Conservation (phyloP, 2,113 vertebrate species). For the Python bivittatus region DNA sequence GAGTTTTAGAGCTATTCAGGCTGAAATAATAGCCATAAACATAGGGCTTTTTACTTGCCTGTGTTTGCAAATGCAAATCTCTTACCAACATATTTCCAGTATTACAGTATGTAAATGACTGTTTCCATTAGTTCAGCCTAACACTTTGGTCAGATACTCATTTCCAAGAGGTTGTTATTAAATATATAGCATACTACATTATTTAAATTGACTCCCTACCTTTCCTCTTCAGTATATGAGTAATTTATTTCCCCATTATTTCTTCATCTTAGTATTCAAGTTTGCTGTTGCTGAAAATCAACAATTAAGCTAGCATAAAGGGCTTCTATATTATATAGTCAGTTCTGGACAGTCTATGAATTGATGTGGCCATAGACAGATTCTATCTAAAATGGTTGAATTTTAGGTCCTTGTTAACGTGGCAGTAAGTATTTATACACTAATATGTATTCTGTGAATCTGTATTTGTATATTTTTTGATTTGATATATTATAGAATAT, state of each 20-base stretch:
- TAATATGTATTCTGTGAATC: not conserved
- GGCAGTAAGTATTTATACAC: slow-evolving; percentile 73
- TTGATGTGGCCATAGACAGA: not conserved
- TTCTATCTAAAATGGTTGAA: slow-evolving; percentile 37
- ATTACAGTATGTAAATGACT: not conserved
- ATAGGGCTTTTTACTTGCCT: not conserved
- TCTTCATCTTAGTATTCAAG: not conserved
- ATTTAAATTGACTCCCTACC: not conserved
- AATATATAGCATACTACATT: not conserved
- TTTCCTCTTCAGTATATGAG: not conserved
- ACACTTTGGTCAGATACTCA: not conserved
- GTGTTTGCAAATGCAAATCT: not conserved
- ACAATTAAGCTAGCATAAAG: not conserved
- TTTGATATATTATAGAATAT: slow-evolving; percentile 26
- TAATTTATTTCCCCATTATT: not conserved
- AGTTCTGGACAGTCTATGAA: not conserved
- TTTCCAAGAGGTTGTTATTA: not conserved
- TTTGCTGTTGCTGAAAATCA: not conserved
- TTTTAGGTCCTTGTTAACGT: slow-evolving; percentile 54
- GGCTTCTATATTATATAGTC: slow-evolving; percentile 1
- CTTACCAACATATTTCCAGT: not conserved
- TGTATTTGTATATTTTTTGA: slow-evolving; percentile 23
- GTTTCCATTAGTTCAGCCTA: not conserved
- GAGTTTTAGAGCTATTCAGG: not conserved
- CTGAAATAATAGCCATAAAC: not conserved